These are phyloP conservation scores for Keiferia lycopersicella DNA, from an alignment of 2,888 invertebrate genomes.

Conservation along the genomic window DNA sequence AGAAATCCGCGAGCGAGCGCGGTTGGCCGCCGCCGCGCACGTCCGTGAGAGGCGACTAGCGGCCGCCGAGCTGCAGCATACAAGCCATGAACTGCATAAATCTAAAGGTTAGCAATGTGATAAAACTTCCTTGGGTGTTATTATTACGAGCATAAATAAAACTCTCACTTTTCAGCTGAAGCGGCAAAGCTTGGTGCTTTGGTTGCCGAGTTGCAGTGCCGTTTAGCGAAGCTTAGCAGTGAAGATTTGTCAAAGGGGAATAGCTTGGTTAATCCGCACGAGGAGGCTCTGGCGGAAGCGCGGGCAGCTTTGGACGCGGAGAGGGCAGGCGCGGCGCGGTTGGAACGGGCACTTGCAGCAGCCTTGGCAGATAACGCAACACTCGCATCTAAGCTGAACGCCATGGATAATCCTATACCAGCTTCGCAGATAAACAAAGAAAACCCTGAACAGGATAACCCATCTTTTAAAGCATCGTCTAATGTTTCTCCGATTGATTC, in stretches of 20 bases:
- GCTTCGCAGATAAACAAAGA: slow-evolving; percentile 27
- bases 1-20: slow-evolving; percentile 67
- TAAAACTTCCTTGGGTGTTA: too few species aligned
- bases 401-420: slow-evolving; percentile 44
- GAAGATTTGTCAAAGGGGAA: slow-evolving; percentile 34
- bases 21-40: slow-evolving; percentile 71
- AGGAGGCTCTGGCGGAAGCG: slow-evolving; percentile 52
- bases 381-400: slow-evolving; percentile 54
- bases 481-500: slow-evolving; percentile 64
- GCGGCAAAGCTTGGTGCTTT: slow-evolving; percentile 54
- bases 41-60: slow-evolving; percentile 66
- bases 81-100: slow-evolving; percentile 51
- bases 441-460: slow-evolving; percentile 31
- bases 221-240: slow-evolving; percentile 38
- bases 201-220: slow-evolving; percentile 55
- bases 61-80: slow-evolving; percentile 60
- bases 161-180: slow-evolving; percentile 51
- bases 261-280: slow-evolving; percentile 38
- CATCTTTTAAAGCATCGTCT: slow-evolving; percentile 35
- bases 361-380: slow-evolving; percentile 64
- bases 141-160: background rate
- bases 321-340: slow-evolving; percentile 54
- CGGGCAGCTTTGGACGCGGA: slow-evolving; percentile 62
- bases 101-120: slow-evolving; percentile 52
- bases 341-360: slow-evolving; percentile 61